Evolutionary conservation across 2,113 vertebrate species (phyloP).

Genomic region (Raja brachyura): DNA sequence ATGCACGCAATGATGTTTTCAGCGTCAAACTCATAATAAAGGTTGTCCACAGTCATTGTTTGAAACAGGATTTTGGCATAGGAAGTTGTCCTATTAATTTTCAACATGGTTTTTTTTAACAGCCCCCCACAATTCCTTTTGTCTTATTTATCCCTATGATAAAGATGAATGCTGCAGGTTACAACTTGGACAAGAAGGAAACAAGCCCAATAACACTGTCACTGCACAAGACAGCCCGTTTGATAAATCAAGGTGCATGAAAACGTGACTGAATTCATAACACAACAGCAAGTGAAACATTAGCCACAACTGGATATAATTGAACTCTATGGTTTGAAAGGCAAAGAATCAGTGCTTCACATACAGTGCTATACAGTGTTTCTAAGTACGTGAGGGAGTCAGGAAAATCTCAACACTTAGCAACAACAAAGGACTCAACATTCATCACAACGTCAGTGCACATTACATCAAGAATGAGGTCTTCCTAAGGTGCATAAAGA

Average conservation of each 20-base stretch:
- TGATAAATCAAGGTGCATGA: neutral
- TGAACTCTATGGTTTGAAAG: neutral
- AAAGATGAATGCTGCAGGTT: neutral
- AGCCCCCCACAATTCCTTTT: neutral
- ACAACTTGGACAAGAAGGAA: no score
- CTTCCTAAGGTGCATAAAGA: constrained; percentile 28
- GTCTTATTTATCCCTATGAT: neutral
- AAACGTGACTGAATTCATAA: neutral
- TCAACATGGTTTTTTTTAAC: neutral
- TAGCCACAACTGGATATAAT: neutral
- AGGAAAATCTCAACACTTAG: neutral
- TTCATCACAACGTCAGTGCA: constrained; percentile 20
- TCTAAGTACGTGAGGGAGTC: neutral
- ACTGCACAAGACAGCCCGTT: neutral
- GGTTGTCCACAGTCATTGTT: neutral
- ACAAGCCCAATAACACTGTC: neutral
- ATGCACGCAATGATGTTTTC: neutral
- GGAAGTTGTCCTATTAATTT: neutral
- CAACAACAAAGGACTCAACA: neutral
- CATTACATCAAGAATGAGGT: neutral
- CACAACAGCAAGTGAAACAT: neutral
- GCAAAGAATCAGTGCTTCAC: neutral
- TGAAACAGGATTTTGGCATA: neutral
- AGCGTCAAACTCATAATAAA: neutral
- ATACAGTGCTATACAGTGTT: neutral